Evolutionary conservation across 2,888 invertebrate genomes (phyloP), one percentile per base, ranked within the genome.

Genomic region (Hecatera dysodea): DNA sequence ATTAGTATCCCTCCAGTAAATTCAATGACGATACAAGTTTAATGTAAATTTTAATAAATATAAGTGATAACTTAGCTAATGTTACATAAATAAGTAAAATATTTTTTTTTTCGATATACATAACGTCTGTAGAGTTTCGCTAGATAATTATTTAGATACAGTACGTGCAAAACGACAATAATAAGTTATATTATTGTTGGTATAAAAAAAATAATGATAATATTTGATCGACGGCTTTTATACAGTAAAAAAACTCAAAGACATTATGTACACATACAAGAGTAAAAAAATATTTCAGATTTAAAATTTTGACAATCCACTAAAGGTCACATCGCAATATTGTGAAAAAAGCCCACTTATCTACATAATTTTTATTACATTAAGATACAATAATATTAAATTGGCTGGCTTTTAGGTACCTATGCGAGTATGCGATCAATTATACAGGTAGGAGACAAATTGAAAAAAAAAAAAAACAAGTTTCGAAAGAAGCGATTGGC

Each of bases 161-260:
- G 15, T 15, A 15, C 39, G 39, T 42, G 39, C 39, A 42, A 9
- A 42, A 42, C 39, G 39, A 42, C 15, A 4, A n/a, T n/a, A n/a
- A n/a, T n/a, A n/a, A n/a, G n/a, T n/a, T 6, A 29, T 29, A 29
- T 29, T 29, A 29, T 4, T 29, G 6, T 29, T 33, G 33, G 33
- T 33, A 33, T 33, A 33, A 33, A 33, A 8, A 33, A 33, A 5
- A 8, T 33, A 6, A 22, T 48, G 48, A 52, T 67, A 42, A 11
- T 66, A 22, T 67, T 67, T 66, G 50, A 42, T 39, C 50, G 39
- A 42, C 27, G 9, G 48, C 5, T 22, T 22, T 33, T 33, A 8
- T 7, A 33, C 33, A 33, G 33, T 8, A 33, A 8, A 33, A 33
- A 33, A 33, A 8, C 1, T 39, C 15, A 39, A 12, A 27, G 12